Base-by-base conservation (phyloP, 2,113 vertebrate genomes). In the Pungitius pungitius region DNA sequence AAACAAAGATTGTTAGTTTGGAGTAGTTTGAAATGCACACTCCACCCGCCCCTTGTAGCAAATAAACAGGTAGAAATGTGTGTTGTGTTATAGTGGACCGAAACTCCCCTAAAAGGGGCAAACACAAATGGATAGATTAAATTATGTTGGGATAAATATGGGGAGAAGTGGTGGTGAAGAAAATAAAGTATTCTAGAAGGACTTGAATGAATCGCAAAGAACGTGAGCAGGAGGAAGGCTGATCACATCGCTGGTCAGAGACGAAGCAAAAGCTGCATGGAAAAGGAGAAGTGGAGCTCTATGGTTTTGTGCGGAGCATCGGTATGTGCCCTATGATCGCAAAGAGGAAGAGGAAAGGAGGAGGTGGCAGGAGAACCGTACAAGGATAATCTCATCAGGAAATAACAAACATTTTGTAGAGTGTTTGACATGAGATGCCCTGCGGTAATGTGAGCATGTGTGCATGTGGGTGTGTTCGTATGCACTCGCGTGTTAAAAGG, bases 321-420 rank as follows among this genome's bases (percentile, higher is more conserved):
- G 35, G 60, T 52, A 69, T 70, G 59, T 72, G 20, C 35, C 3
- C 56, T 33, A 64, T 54, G 77, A 69, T 69, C 10, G 35, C 47
- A 64, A 54, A 83, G 49, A 84, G 81, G 68, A 79, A 85, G 49
- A 87, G 85, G 85, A 90, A 86, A 83, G 77, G 80, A 49, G 75
- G 86, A 69, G 73, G 17, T 45, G 69, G 59, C 15, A 35, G 17
- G 0, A 54, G 35, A 66, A 70, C n/a, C 54, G 59, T 4, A 43
- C 14, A 78, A 47, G n/a, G 45, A 42, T 67, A 45, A 61, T 68
- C 75, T 62, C 49, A 3, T 66, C 51, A 84, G 85, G 81, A 86
- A 84, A 75, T 66, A 0, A 22, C 51, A 74, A 35, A 35, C 40
- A 59, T 73, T 61, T 47, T 65, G 49, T 35, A 58, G n/a, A 52